Conservation (phyloP, 2,888 invertebrate species). For the Nemurella pictetii region DNA sequence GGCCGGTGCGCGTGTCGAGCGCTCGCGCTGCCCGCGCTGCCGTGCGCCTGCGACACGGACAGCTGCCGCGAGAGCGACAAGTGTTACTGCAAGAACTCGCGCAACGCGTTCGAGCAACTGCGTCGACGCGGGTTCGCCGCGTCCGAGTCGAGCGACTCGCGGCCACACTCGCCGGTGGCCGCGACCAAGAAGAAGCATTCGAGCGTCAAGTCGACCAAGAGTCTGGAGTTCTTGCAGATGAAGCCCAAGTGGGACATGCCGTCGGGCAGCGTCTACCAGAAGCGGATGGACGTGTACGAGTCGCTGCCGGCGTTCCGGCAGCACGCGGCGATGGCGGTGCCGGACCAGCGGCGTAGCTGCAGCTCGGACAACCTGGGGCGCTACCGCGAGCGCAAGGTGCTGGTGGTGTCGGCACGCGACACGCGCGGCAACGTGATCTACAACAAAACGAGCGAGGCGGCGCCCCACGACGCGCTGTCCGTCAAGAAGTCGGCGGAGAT, state of each 20-base stretch:
- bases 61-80: constrained; percentile 86
- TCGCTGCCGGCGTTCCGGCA: constrained; percentile 33
- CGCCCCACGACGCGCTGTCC: constrained; percentile 66
- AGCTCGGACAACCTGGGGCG: constrained; percentile 66
- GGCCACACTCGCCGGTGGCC: constrained; percentile 45
- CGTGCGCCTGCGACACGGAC: constrained; percentile 81
- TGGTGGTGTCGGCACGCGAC: constrained; percentile 56
- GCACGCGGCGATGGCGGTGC: background rate
- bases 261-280: constrained; percentile 44
- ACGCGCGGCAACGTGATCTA: constrained; percentile 55
- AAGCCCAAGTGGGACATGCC: constrained; percentile 47
- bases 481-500: constrained; percentile 89
- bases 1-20: background rate
- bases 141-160: constrained; percentile 47
- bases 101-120: constrained; percentile 56
- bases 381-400: constrained; percentile 48
- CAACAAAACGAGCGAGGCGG: constrained; percentile 42
- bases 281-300: constrained; percentile 43
- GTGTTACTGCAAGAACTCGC: constrained; percentile 67
- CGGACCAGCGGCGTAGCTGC: constrained; percentile 46
- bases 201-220: constrained; percentile 48
- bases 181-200: constrained; percentile 47
- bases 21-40: constrained; percentile 2
- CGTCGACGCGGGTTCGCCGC: constrained; percentile 57
- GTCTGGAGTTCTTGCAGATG: constrained; percentile 52